Base-by-base conservation (phyloP, 2,113 vertebrate species). In the Pelvicachromis taeniatus region DNA sequence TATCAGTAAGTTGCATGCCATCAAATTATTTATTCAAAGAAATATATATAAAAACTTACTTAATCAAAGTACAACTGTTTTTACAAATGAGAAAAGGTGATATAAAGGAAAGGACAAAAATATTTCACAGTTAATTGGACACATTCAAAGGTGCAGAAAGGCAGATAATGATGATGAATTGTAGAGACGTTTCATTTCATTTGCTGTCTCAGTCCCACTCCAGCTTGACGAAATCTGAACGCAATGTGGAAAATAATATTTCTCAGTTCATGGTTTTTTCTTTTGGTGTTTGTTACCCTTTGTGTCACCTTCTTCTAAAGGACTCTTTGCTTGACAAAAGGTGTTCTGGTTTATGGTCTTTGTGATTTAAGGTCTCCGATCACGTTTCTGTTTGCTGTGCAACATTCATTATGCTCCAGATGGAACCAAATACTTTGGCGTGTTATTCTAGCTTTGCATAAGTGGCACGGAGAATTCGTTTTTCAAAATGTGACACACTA, bases 141-240 rank as follows among this genome's bases (percentile, higher is more conserved):
- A 77, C 45, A 26, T 73, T 78, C 54, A 81, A 61, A 82, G 70
- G 54, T 86, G 81, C 73, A 70, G 23, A 63, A 70, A 54, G 17
- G 82, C 52, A 85, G 59, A 63, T 86, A 58, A 84, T 84, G 50
- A 80, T 84, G 81, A 88, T 87, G 11, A 88, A 87, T 77, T 77
- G 48, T 31, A 10, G 7, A 56, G 48, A 68, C 2, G 3, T 70
- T 58, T 77, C 13, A 23, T 42, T 65, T 77, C n/a, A 73, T 12
- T 63, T 45, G 48, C n/a, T 13, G 2, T 56, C 12, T 61, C 50
- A 53, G n/a, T 78, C 31, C 12, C 6, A 4, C 58, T 61, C 48
- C 14, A 77, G 16, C 45, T 33, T 75, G 70, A 75, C 5, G 6
- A 50, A 75, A 50, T 52, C 45, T 31, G 26, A 75, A 3, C 16